Base-by-base conservation (phyloP, 2,113 vertebrate species). In the Laterallus jamaicensis region DNA sequence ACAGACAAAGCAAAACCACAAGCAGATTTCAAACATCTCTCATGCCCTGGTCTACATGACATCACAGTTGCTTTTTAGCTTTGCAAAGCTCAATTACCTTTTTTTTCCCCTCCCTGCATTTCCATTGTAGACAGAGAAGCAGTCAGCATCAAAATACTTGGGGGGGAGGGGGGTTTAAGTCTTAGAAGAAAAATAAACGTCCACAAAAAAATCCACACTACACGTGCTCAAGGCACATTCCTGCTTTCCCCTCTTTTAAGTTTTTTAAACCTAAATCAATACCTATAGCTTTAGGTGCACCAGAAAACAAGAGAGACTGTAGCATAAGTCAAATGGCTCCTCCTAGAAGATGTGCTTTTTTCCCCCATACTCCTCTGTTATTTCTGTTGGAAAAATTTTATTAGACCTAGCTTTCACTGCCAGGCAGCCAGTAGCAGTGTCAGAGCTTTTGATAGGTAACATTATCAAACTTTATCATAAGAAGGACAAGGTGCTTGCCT, bases 1-100 rank as follows among this genome's bases (percentile, higher is more conserved):
- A 85, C 21, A 85, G 37, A 82, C 15, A 88, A 92, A 95, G 44
- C 37, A 90, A 92, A 85, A 64, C 25, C 74, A 76, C 54, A 79
- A 63, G 8, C n/a, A 14, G 29, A 66, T 85, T 71, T 70, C 68
- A 86, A 15, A 32, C 2, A 3, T 31, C 11, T 66, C 63, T 81
- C n/a, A 18, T 35, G 25, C 32, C 24, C 19, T 66, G 35, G 25
- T 24, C 66, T 40, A 40, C 5, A 4, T 21, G n/a, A 74, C 14
- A 62, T 20, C 49, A 86, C 5, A 55, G 20, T 3, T 81, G 32
- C 37, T 80, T 86, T 77, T 63, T 11, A 77, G 54, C 26, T 74
- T 74, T 54, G 26, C 13, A 47, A 88, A 83, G 28, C 42, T 24
- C 22, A n/a, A 26, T 37, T 56, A 56, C 12, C 1, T 35, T 52